A percentile compares a stretch with the other conserved stretches of the same genome.
Evolutionary conservation across 2,888 invertebrate species (phyloP).

Genomic region (Ichneumoninae sp.): DNA sequence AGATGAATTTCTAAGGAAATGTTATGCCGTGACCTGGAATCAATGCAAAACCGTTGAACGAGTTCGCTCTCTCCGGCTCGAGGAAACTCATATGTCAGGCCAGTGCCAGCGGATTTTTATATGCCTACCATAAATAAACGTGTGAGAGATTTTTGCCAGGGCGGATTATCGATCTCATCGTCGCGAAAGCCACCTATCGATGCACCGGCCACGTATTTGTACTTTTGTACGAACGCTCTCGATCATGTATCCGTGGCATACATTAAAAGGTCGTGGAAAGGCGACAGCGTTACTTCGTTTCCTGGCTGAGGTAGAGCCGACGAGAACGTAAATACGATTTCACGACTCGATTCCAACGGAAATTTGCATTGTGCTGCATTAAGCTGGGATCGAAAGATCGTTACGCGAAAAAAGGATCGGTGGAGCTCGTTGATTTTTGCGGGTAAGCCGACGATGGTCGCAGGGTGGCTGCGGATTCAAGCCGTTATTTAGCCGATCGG

Average conservation of each 20-base stretch:
- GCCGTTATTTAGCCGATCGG: no score
- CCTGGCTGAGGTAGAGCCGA: neutral
- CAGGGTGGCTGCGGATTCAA: no score
- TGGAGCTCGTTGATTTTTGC: slow-evolving; percentile 13
- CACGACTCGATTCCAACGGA: slow-evolving; percentile 56
- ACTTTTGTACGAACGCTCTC: slow-evolving; percentile 59
- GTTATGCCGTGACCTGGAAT: slow-evolving; percentile 80
- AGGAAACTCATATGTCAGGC: slow-evolving; percentile 55
- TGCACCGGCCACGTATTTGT: slow-evolving; percentile 54
- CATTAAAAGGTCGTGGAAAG: slow-evolving; percentile 73
- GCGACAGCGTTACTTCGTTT: slow-evolving; percentile 37
- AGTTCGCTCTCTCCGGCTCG: slow-evolving; percentile 47
- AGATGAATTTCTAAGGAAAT: slow-evolving; percentile 80
- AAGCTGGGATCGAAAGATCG: slow-evolving; percentile 17
- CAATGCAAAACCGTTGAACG: slow-evolving; percentile 80
- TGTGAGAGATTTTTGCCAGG: slow-evolving; percentile 61
- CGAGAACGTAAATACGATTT: neutral
- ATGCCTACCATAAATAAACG: slow-evolving; percentile 31
- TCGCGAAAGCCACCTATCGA: slow-evolving; percentile 70
- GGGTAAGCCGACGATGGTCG: neutral
- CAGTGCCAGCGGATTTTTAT: slow-evolving; percentile 7
- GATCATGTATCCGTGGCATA: slow-evolving; percentile 74
- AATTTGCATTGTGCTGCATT: slow-evolving; percentile 61
- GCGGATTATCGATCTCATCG: slow-evolving; percentile 78
- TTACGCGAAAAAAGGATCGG: slow-evolving; percentile 3